Conservation (phyloP, 2,888 invertebrate species). For the Agrilus cyanescens region DNA sequence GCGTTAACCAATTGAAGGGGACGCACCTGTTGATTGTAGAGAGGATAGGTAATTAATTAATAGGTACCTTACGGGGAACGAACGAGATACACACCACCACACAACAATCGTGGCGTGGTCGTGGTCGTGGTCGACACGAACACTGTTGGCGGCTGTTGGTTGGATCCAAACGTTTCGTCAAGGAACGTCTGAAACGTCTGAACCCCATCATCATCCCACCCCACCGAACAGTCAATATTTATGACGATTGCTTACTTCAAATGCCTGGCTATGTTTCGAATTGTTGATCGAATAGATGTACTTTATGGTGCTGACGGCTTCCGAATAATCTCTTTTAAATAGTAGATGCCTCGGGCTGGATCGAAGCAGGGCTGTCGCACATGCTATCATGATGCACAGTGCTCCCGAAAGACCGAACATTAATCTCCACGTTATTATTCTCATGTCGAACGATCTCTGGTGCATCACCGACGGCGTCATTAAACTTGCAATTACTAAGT, state of each 20-base stretch:
- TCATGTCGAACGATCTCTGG: conserved; percentile 19
- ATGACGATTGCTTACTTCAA: conserved; percentile 27
- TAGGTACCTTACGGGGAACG: no score
- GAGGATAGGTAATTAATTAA: no score
- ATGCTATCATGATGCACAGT: conserved; percentile 30
- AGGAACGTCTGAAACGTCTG: no score
- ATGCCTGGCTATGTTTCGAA: conserved; percentile 34
- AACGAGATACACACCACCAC: no score
- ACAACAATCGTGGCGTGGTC: no score
- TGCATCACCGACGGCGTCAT: conserved; percentile 22
- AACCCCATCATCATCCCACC: no score
- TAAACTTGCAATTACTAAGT: conserved; percentile 22
- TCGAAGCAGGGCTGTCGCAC: conserved; percentile 32
- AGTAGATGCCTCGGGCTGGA: conserved; percentile 35
- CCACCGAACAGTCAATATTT: no score
- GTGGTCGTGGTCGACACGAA: no score
- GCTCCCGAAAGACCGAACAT: conserved; percentile 32
- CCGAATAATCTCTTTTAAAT: conserved; percentile 26
- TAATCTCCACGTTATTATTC: conserved; percentile 35
- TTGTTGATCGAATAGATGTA: conserved; percentile 38
- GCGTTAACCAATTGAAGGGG: no score
- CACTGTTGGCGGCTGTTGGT: no score
- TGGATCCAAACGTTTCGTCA: no score
- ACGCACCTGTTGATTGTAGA: no score
- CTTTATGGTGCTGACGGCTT: conserved; percentile 31